Percentiles rank a stretch among this genome's conserved stretches.
Conservation (phyloP, 2,113 vertebrate species). For the Anoura caudifer region DNA sequence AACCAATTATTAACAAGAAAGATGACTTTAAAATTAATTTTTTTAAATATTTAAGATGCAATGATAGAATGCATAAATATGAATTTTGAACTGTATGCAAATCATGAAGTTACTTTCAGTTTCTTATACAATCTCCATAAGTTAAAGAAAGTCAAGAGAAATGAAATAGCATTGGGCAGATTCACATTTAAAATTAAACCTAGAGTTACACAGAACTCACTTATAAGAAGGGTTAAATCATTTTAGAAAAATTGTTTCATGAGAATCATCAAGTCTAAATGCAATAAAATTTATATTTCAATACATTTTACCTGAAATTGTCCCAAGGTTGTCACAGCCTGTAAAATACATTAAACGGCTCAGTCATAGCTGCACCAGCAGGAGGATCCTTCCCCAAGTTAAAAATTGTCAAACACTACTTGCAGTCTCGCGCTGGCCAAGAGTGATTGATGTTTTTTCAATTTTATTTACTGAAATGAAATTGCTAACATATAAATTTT, state of each 20-base stretch:
- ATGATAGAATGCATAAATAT: background rate
- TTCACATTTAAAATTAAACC: constrained; percentile 14
- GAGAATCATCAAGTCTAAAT: background rate
- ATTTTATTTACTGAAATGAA: constrained; percentile 12
- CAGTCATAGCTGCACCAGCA: background rate
- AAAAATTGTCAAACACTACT: background rate
- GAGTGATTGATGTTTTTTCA: background rate
- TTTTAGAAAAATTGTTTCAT: background rate
- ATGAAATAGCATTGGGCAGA: background rate
- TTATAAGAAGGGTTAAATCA: background rate
- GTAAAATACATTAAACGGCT: background rate
- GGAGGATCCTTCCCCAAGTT: background rate
- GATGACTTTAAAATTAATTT: constrained; percentile 7
- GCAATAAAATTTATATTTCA: constrained; percentile 18
- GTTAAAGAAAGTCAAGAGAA: background rate
- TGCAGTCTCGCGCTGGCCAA: background rate
- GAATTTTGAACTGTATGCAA: background rate
- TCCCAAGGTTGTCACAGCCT: background rate
- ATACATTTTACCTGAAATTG: constrained; percentile 21
- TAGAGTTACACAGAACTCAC: background rate
- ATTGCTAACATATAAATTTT: background rate
- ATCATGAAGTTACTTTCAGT: background rate
- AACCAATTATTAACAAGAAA: background rate
- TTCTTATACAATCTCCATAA: background rate
- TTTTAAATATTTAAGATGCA: background rate